A percentile compares a stretch with the other conserved stretches of the same genome.
phyloP scores from a whole-genome alignment of 2,888 invertebrate species.

The Lomographa bimaculata region DNA sequence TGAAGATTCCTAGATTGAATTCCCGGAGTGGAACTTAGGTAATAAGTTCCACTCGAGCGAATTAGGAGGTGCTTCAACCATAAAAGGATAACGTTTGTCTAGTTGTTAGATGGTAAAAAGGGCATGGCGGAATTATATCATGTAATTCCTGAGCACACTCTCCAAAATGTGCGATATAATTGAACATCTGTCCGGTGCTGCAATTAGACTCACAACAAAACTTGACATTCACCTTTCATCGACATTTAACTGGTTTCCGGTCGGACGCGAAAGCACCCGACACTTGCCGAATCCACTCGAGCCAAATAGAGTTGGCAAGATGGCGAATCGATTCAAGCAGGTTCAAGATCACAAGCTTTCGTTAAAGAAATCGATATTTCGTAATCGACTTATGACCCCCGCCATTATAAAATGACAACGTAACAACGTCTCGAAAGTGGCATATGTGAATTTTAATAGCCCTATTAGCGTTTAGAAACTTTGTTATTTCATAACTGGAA shows the following conservation, averaged over 20 bases:
- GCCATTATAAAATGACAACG: constrained; percentile 45
- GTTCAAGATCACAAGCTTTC: constrained; percentile 73
- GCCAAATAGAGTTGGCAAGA: constrained; percentile 21
- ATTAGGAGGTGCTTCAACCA: too few relatives aligned
- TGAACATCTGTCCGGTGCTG: constrained; percentile 32
- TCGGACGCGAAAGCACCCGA: constrained; percentile 62
- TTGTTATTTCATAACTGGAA: constrained; percentile 25
- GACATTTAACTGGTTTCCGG: constrained; percentile 60
- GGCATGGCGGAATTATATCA: too few relatives aligned
- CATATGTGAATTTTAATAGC: constrained; percentile 34
- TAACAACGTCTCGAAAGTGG: constrained; percentile 54
- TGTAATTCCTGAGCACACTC: too few relatives aligned
- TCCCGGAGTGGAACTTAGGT: too few relatives aligned
- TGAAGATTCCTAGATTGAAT: too few relatives aligned
- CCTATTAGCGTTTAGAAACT: constrained; percentile 38
- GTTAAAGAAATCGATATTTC: constrained; percentile 59
- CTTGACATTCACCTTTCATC: constrained; percentile 77
- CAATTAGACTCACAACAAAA: constrained; percentile 46
- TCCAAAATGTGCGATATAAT: too few relatives aligned
- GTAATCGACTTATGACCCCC: constrained; percentile 58
- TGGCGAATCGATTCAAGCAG: constrained; percentile 39
- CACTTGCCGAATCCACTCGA: constrained; percentile 37
- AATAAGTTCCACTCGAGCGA: too few relatives aligned
- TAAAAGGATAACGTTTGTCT: too few relatives aligned
- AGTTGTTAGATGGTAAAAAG: too few relatives aligned